These are phyloP conservation scores for Sylvilagus bachmani DNA, from an alignment of 2,113 vertebrate genomes.

Conservation along the genomic window DNA sequence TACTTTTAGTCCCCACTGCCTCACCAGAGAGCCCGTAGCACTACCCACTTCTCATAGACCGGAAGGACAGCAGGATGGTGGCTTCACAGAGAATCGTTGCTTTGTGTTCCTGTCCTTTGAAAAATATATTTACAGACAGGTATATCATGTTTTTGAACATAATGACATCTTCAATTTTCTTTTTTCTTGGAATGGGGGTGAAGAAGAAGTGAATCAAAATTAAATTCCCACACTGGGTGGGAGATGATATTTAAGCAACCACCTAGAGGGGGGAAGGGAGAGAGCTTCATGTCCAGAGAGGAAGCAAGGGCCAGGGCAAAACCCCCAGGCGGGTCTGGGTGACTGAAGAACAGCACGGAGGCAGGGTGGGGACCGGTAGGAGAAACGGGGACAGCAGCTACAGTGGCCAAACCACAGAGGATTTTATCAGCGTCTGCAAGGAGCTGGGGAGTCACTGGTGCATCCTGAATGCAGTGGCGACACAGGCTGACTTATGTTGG, in stretches of 20 bases:
- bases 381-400: background rate
- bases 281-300: background rate
- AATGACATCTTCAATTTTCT: conserved; percentile 65
- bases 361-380: too few species aligned
- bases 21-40: background rate
- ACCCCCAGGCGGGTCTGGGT: background rate
- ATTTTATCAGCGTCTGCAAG: background rate
- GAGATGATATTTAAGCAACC: conserved; percentile 19
- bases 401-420: background rate
- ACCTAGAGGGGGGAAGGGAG: background rate
- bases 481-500: background rate
- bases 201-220: background rate
- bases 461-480: background rate
- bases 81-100: background rate
- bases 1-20: conserved; percentile 26
- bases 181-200: background rate
- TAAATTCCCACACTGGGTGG: conserved; percentile 3
- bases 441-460: background rate
- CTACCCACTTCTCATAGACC: background rate
- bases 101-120: background rate
- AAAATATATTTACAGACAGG: background rate
- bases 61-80: background rate
- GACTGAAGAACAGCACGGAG: background rate
- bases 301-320: background rate
- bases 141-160: conserved; percentile 38